Conservation (phyloP, 2,888 invertebrate genomes). For the Parnassius smintheus region DNA sequence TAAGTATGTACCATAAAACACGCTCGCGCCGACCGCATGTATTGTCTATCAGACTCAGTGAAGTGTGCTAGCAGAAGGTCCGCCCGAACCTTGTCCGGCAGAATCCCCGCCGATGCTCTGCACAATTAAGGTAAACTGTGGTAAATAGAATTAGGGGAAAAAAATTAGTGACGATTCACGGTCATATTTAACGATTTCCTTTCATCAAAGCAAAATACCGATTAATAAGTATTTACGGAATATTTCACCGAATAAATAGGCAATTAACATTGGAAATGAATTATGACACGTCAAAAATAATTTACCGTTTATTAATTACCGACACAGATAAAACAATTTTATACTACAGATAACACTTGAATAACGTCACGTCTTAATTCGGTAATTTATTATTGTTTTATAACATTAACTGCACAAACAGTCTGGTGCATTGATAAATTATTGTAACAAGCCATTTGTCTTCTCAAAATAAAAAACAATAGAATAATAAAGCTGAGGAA, state of each 20-base stretch:
- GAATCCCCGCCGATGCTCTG: no score
- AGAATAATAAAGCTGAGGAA: conserved; percentile 5
- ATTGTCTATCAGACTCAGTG: no score
- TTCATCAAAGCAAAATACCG: conserved; percentile 8
- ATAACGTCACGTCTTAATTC: conserved; percentile 16
- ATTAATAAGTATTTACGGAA: conserved; percentile 1
- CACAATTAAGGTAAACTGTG: no score
- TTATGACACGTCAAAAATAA: conserved; percentile 10
- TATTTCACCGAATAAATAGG: conserved; percentile 6
- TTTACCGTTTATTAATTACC: conserved; percentile 8
- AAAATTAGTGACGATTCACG: no score
- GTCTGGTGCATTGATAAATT: conserved; percentile 16
- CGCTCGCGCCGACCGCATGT: no score
- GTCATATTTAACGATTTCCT: no score
- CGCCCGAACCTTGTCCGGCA: no score
- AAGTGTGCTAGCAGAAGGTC: no score
- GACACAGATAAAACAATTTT: conserved; percentile 5
- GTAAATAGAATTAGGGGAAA: no score
- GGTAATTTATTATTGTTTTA: conserved; percentile 25
- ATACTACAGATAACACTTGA: neutral
- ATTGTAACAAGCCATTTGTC: conserved; percentile 17
- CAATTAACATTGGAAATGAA: conserved; percentile 21
- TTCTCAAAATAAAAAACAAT: conserved; percentile 18
- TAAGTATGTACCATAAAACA: no score
- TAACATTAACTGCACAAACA: neutral